Percentiles rank a stretch among this genome's conserved stretches.
phyloP scores from a whole-genome alignment of 2,113 vertebrate genomes.

The Callionymus lyra region DNA sequence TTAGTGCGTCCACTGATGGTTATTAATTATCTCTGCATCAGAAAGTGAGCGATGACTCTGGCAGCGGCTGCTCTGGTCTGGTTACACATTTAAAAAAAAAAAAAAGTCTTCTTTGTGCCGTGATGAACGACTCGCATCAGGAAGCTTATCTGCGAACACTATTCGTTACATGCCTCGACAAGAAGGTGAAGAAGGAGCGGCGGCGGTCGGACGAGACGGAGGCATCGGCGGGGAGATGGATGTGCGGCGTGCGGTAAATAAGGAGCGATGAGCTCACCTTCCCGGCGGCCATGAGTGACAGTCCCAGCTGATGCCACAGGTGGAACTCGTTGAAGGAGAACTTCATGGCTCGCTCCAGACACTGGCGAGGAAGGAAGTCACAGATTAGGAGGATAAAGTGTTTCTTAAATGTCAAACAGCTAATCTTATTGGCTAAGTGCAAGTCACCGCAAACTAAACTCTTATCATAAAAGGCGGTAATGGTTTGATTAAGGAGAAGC shows the following conservation, averaged over 20 bases:
- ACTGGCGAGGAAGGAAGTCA: slow-evolving; percentile 56
- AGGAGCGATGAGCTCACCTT: slow-evolving; percentile 78
- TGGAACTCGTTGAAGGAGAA: slow-evolving; percentile 95
- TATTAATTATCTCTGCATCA: not conserved
- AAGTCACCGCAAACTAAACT: no score
- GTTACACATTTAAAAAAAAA: no score
- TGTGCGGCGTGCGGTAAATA: slow-evolving; percentile 26
- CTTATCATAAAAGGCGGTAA: no score
- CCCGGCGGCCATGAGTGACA: slow-evolving; percentile 90
- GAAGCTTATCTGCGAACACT: not conserved
- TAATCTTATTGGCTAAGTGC: no score
- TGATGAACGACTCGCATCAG: not conserved
- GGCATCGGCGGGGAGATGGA: slow-evolving; percentile 12
- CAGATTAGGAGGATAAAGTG: no score
- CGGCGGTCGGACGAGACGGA: slow-evolving; percentile 2
- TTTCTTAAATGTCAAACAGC: no score
- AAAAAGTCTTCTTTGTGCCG: no score
- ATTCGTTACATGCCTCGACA: slow-evolving; percentile 10
- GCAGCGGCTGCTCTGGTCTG: no score
- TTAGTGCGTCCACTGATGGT: not conserved
- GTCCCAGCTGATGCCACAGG: slow-evolving; percentile 93
- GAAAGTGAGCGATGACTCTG: not conserved
- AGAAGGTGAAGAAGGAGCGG: slow-evolving; percentile 3
- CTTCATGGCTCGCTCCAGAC: slow-evolving; percentile 95
- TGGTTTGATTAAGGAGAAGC: no score